phyloP scores from a whole-genome alignment of 1,140 invertebrate genomes.

The Eulimnadia texana region DNA sequence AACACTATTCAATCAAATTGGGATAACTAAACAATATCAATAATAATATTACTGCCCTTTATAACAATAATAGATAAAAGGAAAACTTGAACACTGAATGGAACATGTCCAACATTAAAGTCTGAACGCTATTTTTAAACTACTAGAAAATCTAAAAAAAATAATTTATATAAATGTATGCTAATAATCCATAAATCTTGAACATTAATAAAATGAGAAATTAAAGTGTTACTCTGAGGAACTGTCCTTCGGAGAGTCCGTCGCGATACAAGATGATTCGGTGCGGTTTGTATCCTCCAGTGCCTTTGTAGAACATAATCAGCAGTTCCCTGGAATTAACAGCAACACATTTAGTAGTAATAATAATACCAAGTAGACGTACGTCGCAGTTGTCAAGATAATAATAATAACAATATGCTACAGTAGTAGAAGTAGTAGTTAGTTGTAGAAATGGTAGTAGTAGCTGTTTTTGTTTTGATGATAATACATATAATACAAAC shows the following conservation, averaged over 20 bases:
- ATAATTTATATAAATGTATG: neutral
- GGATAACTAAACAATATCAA: too few relatives aligned
- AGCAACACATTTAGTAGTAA: neutral
- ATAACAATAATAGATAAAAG: too few relatives aligned
- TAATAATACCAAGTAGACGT: constrained; percentile 7
- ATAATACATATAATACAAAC: too few relatives aligned
- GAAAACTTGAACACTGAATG: constrained; percentile 38
- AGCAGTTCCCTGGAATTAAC: constrained; percentile 46
- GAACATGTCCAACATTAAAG: too few relatives aligned
- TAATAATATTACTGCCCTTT: too few relatives aligned
- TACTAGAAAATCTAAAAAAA: too few relatives aligned
- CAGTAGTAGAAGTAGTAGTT: too few relatives aligned
- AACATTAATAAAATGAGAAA: constrained; percentile 1
- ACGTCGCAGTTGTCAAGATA: neutral
- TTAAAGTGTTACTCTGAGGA: constrained; percentile 43
- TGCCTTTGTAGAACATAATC: constrained; percentile 86
- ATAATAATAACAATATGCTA: too few relatives aligned
- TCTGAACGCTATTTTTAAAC: too few relatives aligned
- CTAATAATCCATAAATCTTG: neutral
- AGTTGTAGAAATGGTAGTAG: too few relatives aligned
- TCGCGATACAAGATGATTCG: constrained; percentile 94
- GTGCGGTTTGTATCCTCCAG: constrained; percentile 88
- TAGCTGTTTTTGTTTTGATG: too few relatives aligned
- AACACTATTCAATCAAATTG: too few relatives aligned
- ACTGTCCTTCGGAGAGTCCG: constrained; percentile 88